Conservation (phyloP, 2,797 vertebrate genomes). For the Poeciliopsis turneri region DNA sequence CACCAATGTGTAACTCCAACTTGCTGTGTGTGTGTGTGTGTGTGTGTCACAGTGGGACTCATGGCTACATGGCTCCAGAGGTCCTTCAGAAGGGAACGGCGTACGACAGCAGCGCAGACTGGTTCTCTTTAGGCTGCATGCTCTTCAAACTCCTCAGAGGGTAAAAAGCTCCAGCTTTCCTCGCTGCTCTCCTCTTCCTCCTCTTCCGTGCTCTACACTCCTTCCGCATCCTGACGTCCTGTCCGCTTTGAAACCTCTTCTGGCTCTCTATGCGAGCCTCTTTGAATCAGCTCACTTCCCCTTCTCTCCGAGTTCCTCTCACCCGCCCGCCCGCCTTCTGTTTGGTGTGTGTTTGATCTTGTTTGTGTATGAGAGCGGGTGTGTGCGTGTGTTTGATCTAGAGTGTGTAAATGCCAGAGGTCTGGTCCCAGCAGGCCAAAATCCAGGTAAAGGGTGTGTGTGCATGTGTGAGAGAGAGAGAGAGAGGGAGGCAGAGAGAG, state of each 20-base stretch:
- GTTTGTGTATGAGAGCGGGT: conserved; percentile 28
- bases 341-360: conserved; percentile 55
- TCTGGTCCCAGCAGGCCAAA: conserved; percentile 71
- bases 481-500: not conserved
- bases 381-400: conserved; percentile 63
- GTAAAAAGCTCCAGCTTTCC: conserved; percentile 74
- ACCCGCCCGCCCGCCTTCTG: conserved; percentile 17
- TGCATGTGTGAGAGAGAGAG: not conserved
- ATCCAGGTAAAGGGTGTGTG: conserved; percentile 49
- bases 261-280: conserved; percentile 15
- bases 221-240: conserved; percentile 27
- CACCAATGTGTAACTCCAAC: conserved; percentile 12
- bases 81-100: conserved; percentile 97
- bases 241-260: conserved; percentile 30
- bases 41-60: conserved; percentile 86
- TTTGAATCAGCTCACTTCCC: conserved; percentile 18
- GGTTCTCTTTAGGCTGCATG: conserved; percentile 99
- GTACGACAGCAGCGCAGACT: conserved; percentile 98
- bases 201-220: conserved; percentile 8
- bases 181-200: conserved; percentile 3
- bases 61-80: conserved; percentile 98
- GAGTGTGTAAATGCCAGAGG: conserved; percentile 81
- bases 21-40: conserved; percentile 10
- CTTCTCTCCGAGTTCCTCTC: conserved; percentile 21
- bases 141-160: conserved; percentile 97